Evolutionary conservation across 2,888 invertebrate genomes (phyloP), one percentile per base, ranked within the genome.

Genomic region (Ischnura elegans): DNA sequence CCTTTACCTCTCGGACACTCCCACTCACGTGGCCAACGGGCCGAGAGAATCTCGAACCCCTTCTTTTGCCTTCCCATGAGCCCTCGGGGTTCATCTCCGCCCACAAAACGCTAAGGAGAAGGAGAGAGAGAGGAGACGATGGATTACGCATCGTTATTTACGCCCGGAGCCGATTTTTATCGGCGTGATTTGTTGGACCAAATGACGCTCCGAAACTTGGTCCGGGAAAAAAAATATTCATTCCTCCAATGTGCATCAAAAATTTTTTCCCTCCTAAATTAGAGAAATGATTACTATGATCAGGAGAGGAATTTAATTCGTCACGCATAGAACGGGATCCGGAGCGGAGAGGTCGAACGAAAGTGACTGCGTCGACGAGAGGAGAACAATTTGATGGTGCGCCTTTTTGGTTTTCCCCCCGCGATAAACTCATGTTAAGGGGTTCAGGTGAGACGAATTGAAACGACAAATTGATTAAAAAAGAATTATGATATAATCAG

Each of bases 201-300:
- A 76, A 36, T 76, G 76, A 76, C 76, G 76, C 76, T 76, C 76
- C 76, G 36, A 76, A 76, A 76, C 76, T 76, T 36, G 36, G 36
- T 0, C 76, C 76, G 10, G 61, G 51, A 19, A 10, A 51, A 76
- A 76, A 76, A 76, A 76, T 29, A 29, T 36, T 76, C 10, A 36
- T 36, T 76, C 21, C 76, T 51, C 51, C 51, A 51, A 51, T 2
- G 5, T 36, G 76, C 36, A 25, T 76, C 76, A 36, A 10, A n/a
- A 6, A 36, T 76, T 36, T 76, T 76, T 76, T 6, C 13, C 25
- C 76, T 76, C 76, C 76, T 36, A 76, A 76, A 76, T 76, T 76
- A 76, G 76, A 76, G 29, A 76, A 76, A 76, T 76, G 76, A 76
- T 76, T 76, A 76, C 76, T 76, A 76, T 76, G 76, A 76, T 76